A percentile compares a stretch with the other conserved stretches of the same genome.
Conservation (phyloP, 2,797 vertebrate species). For the Cyclopterus lumpus region DNA sequence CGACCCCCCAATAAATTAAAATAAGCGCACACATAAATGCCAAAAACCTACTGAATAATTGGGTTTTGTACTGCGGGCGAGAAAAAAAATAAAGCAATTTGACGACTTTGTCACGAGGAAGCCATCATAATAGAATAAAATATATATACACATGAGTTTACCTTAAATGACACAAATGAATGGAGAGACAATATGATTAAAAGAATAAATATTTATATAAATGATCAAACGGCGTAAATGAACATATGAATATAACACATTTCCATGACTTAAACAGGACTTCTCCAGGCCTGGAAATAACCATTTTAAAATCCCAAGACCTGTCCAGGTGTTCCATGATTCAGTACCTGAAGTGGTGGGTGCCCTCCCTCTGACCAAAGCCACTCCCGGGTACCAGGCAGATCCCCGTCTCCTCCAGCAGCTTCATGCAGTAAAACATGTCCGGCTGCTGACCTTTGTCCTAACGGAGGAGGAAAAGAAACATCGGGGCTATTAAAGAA, state of each 20-base stretch:
- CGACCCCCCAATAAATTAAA: not conserved
- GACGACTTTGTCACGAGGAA: not conserved
- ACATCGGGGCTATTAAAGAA: not conserved
- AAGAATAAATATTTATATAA: too few relatives aligned
- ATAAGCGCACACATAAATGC: not conserved
- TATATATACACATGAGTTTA: too few relatives aligned
- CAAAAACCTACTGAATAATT: not conserved
- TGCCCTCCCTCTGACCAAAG: conserved; percentile 92
- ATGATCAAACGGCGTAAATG: too few relatives aligned
- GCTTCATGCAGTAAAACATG: conserved; percentile 92
- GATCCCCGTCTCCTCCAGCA: conserved; percentile 94
- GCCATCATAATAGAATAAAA: too few relatives aligned
- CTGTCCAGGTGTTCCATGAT: too few relatives aligned
- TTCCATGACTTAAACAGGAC: too few relatives aligned
- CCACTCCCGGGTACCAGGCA: conserved; percentile 94
- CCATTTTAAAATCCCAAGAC: too few relatives aligned
- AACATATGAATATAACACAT: too few relatives aligned
- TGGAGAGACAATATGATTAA: too few relatives aligned
- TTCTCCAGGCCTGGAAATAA: too few relatives aligned
- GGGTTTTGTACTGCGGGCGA: not conserved
- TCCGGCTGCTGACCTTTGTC: conserved; percentile 86
- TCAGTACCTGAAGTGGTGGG: conserved; percentile 95
- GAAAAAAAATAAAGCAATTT: not conserved
- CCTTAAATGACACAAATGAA: too few relatives aligned
- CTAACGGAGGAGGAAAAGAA: conserved; percentile 65